Evolutionary conservation across 2,797 vertebrate species (phyloP).

Genomic region (Phoebastria nigripes): DNA sequence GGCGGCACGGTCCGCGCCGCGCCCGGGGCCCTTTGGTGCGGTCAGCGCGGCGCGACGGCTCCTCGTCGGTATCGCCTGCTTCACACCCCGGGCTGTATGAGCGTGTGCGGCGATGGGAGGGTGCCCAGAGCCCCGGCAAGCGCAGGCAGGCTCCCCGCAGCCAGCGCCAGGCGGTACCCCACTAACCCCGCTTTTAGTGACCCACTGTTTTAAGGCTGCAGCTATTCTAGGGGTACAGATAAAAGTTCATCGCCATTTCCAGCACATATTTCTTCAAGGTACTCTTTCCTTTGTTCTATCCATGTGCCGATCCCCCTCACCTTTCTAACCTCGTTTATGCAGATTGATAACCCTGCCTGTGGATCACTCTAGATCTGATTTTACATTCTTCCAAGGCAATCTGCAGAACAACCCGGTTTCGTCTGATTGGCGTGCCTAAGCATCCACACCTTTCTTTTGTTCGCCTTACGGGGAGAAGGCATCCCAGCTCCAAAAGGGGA

Average conservation of each 20-base stretch:
- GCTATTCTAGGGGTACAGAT: neutral
- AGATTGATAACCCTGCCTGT: neutral
- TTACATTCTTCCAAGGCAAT: neutral
- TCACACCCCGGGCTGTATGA: fast-evolving
- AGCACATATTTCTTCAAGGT: neutral
- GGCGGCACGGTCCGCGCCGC: neutral
- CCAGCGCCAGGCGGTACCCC: neutral
- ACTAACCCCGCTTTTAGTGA: fast-evolving
- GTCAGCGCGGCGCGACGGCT: neutral
- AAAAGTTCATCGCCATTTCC: neutral
- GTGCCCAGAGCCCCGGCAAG: neutral
- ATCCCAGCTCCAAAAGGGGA: neutral
- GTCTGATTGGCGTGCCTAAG: neutral
- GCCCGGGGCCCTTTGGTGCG: neutral
- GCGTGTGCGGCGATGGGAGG: neutral
- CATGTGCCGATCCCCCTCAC: neutral
- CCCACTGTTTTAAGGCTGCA: neutral
- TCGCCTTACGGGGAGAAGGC: neutral
- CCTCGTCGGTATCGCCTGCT: neutral
- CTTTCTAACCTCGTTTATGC: neutral
- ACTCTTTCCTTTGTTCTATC: neutral
- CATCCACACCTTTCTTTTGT: constrained; percentile 25
- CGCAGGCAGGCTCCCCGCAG: neutral
- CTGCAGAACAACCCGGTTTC: neutral
- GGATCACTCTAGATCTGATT: neutral